phyloP scores from a whole-genome alignment of 53 echinoderm and acorn worm genomes.

The Holothuria scabra region DNA sequence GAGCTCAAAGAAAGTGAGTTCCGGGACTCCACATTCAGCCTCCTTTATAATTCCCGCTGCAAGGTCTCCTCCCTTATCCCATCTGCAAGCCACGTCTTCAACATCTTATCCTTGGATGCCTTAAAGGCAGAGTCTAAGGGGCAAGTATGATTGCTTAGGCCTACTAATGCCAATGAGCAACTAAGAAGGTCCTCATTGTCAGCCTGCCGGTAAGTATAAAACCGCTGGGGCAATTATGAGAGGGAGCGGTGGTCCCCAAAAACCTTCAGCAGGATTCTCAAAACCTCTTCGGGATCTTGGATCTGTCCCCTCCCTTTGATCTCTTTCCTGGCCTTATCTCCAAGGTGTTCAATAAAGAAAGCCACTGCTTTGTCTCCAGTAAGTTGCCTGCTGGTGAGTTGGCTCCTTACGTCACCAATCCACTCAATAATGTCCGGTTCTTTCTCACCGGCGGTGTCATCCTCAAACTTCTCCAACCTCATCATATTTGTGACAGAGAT shows the following conservation, averaged over 20 bases:
- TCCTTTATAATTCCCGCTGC: too few relatives aligned
- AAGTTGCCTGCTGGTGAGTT: constrained; percentile 37
- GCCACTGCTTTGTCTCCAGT: constrained; percentile 34
- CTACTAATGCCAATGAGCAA: constrained; percentile 56
- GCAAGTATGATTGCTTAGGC: constrained; percentile 37
- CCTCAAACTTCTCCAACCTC: constrained; percentile 54
- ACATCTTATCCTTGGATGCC: constrained; percentile 3
- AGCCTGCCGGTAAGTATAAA: constrained; percentile 53
- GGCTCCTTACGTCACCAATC: constrained; percentile 55
- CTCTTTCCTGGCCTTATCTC: constrained; percentile 61
- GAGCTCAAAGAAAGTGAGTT: constrained; percentile 45
- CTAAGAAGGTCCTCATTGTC: constrained; percentile 50
- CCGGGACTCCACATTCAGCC: constrained; percentile 55
- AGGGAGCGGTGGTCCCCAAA: constrained; percentile 60
- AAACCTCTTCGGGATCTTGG: constrained; percentile 42
- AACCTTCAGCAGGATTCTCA: constrained; percentile 37
- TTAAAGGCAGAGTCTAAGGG: constrained; percentile 15
- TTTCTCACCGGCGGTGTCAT: neutral
- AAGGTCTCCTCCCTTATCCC: neutral
- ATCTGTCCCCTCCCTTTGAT: constrained; percentile 52
- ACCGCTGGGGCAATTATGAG: constrained; percentile 60
- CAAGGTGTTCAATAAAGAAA: constrained; percentile 44
- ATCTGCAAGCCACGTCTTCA: constrained; percentile 56
- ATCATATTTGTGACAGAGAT: constrained; percentile 30
- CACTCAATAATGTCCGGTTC: constrained; percentile 53